Evolutionary conservation across 2,888 invertebrate genomes (phyloP).

Genomic region (Arrhopalites spinosus): DNA sequence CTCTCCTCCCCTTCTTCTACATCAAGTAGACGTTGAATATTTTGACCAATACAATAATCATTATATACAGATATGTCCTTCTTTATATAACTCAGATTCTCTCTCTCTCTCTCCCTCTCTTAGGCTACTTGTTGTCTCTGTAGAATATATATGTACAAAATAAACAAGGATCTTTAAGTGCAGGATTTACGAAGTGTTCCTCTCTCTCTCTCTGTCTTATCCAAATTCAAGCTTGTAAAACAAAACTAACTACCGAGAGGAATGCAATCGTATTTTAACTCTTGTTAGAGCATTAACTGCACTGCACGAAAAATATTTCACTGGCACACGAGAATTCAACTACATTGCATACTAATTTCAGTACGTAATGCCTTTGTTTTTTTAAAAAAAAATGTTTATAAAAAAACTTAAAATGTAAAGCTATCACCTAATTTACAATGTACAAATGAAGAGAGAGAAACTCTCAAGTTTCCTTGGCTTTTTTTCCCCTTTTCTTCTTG

Average conservation of each 20-base stretch:
- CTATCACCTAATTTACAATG: constrained; percentile 27
- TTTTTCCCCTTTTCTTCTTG: neutral
- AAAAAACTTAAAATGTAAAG: constrained; percentile 17
- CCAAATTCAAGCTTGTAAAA: constrained; percentile 32
- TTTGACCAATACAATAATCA: too few species aligned
- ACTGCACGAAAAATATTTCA: constrained; percentile 47
- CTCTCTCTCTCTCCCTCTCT: too few species aligned
- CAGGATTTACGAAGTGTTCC: constrained; percentile 35
- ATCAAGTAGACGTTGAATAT: too few species aligned
- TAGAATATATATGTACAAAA: constrained; percentile 23
- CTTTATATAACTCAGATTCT: too few species aligned
- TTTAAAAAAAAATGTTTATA: neutral
- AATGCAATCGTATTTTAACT: constrained; percentile 33
- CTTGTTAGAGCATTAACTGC: constrained; percentile 13
- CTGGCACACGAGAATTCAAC: constrained; percentile 56
- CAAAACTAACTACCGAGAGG: constrained; percentile 24
- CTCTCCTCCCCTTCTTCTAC: too few species aligned
- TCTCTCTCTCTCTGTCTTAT: constrained; percentile 19
- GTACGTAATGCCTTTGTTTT: constrained; percentile 16
- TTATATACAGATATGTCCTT: too few species aligned
- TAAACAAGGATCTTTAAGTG: constrained; percentile 32
- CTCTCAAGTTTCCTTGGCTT: neutral
- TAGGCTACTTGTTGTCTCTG: too few species aligned
- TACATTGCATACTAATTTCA: constrained; percentile 35
- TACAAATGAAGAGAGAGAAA: constrained; percentile 4